Evolutionary conservation across 2,113 vertebrate species (phyloP), one percentile per base, ranked within the genome.

Genomic region (Psammodynastes pulverulentus): DNA sequence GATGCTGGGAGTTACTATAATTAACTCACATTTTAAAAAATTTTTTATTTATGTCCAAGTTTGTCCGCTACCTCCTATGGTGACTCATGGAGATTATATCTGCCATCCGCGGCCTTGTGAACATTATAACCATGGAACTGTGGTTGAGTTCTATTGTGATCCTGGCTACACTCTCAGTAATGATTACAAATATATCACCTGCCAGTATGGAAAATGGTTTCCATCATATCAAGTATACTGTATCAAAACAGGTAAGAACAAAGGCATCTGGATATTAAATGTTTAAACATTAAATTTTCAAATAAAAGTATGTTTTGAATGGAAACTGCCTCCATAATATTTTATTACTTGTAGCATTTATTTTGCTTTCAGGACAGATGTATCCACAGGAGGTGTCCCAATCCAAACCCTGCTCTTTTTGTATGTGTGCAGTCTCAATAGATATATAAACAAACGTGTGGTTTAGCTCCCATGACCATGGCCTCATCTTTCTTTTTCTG

Each of bases 121-220:
- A 92, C 97, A 92, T 46, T 98, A 98, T 96, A 98, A 97, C 94
- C 98, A 98, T 0, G 98, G 98, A 4, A 98, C 98, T 0, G 98
- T 98, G 93, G 98, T 98, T 86, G 98, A 98, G 94, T 98, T 98
- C 89, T 98, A 98, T 97, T 98, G 98, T 84, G 97, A 98, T 48
- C 97, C 98, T 0, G 98, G 98, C 49, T 98, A 98, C 96, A 97
- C 97, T 94, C 97, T 98, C 94, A 97, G 97, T 94, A 98, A 98
- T 1, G 98, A 98, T 93, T 98, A 98, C 96, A 98, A 98, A 93
- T 98, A 98, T 94, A 98, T 98, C 95, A 98, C 98, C 87, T 98
- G 98, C 96, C 98, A 98, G 96, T 98, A 98, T 0, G 98, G 98
- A 72, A 97, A 98, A 93, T 98, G 98, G 98, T 98, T 98, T 94